These are phyloP conservation scores for Ips nitidus DNA, from an alignment of 1,140 invertebrate species.

Conservation along the genomic window DNA sequence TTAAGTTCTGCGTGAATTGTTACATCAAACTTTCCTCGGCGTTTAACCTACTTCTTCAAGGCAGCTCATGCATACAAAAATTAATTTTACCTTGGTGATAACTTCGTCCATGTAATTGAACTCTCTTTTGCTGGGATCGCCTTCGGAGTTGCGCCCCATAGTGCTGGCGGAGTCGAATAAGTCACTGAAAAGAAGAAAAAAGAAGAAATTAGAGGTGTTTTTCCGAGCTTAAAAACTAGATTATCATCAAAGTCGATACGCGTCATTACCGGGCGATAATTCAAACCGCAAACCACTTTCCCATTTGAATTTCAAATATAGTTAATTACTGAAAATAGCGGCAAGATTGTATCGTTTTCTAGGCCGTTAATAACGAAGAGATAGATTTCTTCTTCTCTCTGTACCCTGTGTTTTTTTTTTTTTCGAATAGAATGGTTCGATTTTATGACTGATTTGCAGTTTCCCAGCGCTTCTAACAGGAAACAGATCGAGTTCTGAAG, in stretches of 20 bases:
- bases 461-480: background rate
- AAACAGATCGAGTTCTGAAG: background rate
- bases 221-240: background rate
- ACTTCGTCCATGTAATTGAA: conserved; percentile 44
- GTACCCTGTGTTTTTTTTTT: background rate
- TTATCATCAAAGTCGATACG: too few species aligned
- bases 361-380: background rate
- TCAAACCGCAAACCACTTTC: background rate
- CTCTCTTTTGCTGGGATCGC: conserved; percentile 37
- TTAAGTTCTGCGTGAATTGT: background rate
- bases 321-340: background rate
- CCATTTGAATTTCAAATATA: background rate
- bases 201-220: conserved; percentile 4
- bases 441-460: background rate
- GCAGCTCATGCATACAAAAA: background rate
- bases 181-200: conserved; percentile 43
- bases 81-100: conserved; percentile 42
- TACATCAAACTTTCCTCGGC: background rate
- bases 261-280: background rate
- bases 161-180: conserved; percentile 43
- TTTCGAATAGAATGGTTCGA: background rate
- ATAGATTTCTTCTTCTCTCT: conserved; percentile 1
- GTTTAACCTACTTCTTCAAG: background rate
- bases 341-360: conserved; percentile 1
- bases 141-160: conserved; percentile 48